Base-by-base conservation (phyloP, 1,140 invertebrate genomes). In the Parapsyche elsis region DNA sequence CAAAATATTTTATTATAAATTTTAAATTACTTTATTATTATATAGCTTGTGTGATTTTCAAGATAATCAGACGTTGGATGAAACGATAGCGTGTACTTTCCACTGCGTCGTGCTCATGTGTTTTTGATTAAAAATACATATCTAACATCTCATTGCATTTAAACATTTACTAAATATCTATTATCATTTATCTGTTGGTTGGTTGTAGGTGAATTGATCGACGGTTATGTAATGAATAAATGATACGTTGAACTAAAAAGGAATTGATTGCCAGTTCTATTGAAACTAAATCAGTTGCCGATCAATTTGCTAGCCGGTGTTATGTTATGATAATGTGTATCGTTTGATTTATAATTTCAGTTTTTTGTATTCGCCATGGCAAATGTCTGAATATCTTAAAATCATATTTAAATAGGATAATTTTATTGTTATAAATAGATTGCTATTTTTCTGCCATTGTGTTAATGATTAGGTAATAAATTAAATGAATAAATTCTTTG, bases 401-500 rank as follows among this genome's bases (percentile, higher is more conserved):
- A 38, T 71, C 26, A 44, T 71, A 71, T 71, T 71, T 44, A 38
- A 53, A 14, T 53, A 53, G 49, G 49, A 53, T 53, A 53, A 53
- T 53, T 53, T 53, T 53, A 53, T 53, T 59, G n/a, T 44, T 73
- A 61, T 49, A 71, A 45, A 80, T 80, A 80, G 71, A 49, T 49
- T 67, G 71, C 73, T 80, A 75, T 81, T 81, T 81, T 81, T 80
- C 78, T 79, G 73, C 73, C 67, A 64, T 76, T 57, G 46, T 74
- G 81, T 81, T 81, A 81, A 74, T 7, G 12, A 64, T 79, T 81
- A 79, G 78, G 75, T 81, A 79, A 76, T 81, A 79, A 79, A 57
- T 67, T 67, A 67, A 38, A 67, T 67, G 64, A 67, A 61, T 61
- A 61, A 61, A 67, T 67, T 67, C 64, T 67, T 67, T 67, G 64